Evolutionary conservation across 1,140 invertebrate genomes (phyloP), one percentile per base, ranked within the genome.

Genomic region (Mesaphorura yosii): DNA sequence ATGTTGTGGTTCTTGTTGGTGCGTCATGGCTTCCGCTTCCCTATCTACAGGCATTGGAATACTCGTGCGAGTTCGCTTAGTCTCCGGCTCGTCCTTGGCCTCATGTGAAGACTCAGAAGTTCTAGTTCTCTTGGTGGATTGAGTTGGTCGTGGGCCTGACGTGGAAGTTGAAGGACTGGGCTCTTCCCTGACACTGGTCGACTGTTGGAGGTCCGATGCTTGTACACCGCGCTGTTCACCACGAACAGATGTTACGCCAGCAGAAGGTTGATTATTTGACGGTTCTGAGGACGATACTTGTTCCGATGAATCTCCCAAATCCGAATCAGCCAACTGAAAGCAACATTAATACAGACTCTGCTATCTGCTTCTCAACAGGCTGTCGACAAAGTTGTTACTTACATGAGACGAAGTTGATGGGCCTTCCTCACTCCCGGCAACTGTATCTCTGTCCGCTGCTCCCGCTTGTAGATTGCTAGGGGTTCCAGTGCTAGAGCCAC

Each of bases 11-110:
- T n/a, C n/a, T n/a, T 73, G 70, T 44, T 81, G 78, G 50, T 77
- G 61, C 45, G 61, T 48, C 47, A 60, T 57, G 25, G 64, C 61
- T 23, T 65, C 66, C 20, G 61, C 61, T 48, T 66, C 65, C 22
- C 60, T 20, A 22, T 62, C 60, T 29, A 61, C 37, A 6, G 45
- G 34, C 22, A 44, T 49, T 26, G 52, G 48, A 10, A 56, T 41
- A 17, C 40, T 45, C 5, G 17, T n/a, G 39, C 57, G 17, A 15
- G 37, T 27, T 42, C 60, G 12, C 31, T 62, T 62, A 7, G 50
- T 20, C 5, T 62, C 61, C 22, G 53, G 57, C 27, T 58, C 58
- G 26, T 50, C 55, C 3, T 26, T 27, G 39, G 41, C 23, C 20
- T 55, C 59, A 39, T 59, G 44, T 1, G 53, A 49, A 48, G 48